phyloP scores from a whole-genome alignment of 2,888 invertebrate genomes.

The Ormyrus rosae region DNA sequence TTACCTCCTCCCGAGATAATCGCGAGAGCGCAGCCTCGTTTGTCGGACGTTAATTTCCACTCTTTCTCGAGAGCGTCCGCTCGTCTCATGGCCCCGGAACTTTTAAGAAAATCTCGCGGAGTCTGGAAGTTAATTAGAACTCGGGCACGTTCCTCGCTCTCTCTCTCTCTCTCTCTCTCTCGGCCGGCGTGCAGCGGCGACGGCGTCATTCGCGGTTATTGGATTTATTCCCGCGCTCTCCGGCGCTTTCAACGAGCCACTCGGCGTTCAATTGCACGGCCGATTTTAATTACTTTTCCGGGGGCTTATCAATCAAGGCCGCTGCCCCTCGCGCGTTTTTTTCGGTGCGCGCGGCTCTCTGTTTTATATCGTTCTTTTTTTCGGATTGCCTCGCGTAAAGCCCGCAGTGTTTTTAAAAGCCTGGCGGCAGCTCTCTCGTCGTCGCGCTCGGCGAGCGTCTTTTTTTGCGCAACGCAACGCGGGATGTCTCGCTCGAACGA shows the following conservation, averaged over 20 bases:
- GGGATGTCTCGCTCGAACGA: too few species aligned
- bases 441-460: too few species aligned
- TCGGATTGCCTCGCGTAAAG: too few species aligned
- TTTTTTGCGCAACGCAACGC: too few species aligned
- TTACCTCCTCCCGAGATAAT: too few species aligned
- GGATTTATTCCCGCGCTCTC: constrained; percentile 44
- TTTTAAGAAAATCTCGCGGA: constrained; percentile 47
- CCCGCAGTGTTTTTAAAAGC: too few species aligned
- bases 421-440: too few species aligned
- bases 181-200: not conserved
- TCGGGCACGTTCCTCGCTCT: not conserved
- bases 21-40: constrained; percentile 13
- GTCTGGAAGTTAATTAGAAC: constrained; percentile 53
- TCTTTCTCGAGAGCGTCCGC: constrained; percentile 19
- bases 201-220: constrained; percentile 47
- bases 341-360: too few species aligned
- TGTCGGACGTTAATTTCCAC: constrained; percentile 20
- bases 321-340: not conserved
- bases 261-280: constrained; percentile 37
- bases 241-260: constrained; percentile 20
- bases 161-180: not conserved
- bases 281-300: constrained; percentile 48
- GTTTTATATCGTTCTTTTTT: too few species aligned
- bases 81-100: constrained; percentile 10
- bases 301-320: constrained; percentile 41